Conservation (phyloP, 1,140 invertebrate genomes). For the Wasmannia auropunctata region DNA sequence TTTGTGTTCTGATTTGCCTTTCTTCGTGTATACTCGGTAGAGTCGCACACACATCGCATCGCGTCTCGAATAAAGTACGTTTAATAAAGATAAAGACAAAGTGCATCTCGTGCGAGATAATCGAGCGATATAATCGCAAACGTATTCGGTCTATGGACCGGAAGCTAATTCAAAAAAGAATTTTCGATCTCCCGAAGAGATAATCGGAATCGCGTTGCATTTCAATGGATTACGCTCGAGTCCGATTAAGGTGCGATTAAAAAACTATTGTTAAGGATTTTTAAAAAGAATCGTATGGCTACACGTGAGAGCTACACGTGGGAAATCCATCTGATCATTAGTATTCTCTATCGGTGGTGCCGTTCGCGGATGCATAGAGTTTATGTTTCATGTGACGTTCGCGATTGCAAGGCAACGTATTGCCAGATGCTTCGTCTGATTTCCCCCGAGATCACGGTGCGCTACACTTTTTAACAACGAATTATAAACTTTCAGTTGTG, state of each 20-base stretch:
- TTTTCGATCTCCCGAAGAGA: not conserved
- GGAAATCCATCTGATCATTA: conserved; percentile 65
- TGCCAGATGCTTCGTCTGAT: conserved; percentile 59
- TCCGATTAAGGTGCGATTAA: not conserved
- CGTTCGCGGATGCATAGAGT: conserved; percentile 65
- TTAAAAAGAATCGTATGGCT: not conserved
- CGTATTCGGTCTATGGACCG: not conserved
- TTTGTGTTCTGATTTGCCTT: conserved; percentile 43
- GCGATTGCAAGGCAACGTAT: conserved; percentile 61
- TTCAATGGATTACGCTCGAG: not conserved
- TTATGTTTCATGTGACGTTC: conserved; percentile 67
- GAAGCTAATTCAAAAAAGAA: not conserved
- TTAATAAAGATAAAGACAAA: conserved; percentile 1
- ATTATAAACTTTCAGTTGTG: conserved; percentile 62
- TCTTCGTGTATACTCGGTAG: not conserved
- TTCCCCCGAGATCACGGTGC: conserved; percentile 52
- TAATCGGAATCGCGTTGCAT: not conserved
- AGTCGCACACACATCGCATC: not conserved
- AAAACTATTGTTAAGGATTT: conserved; percentile 19
- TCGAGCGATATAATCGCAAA: not conserved
- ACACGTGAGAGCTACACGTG: conserved; percentile 28
- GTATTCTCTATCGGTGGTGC: conserved; percentile 67
- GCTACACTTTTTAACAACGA: conserved; percentile 61
- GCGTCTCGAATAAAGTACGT: not conserved
- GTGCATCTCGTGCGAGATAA: not conserved